Evolutionary conservation across 2,797 vertebrate genomes (phyloP).

Genomic region (Holocentrus rufus): DNA sequence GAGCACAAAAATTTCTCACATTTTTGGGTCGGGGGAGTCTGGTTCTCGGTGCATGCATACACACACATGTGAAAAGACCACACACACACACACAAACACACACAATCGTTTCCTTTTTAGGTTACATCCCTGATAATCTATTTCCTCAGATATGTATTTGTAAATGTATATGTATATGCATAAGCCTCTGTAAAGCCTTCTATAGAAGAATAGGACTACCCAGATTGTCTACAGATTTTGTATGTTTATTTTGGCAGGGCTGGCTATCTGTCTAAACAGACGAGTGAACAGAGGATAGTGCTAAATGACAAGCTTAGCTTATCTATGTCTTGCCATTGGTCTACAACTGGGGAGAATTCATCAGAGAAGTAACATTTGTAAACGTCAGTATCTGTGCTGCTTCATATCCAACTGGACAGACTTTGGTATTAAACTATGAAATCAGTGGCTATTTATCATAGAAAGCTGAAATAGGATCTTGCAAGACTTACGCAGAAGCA

Average conservation of each 20-base stretch:
- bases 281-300: constrained; percentile 1
- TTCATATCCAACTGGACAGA: constrained; percentile 12
- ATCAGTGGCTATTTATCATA: background rate
- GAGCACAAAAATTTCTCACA: constrained; percentile 58
- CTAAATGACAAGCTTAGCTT: constrained; percentile 40
- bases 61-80: constrained; percentile 4
- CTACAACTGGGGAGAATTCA: constrained; percentile 44
- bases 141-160: background rate
- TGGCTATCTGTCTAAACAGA: background rate
- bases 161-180: constrained; percentile 10
- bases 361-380: constrained; percentile 16
- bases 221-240: constrained; percentile 3
- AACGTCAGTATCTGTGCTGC: constrained; percentile 3
- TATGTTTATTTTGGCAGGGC: constrained; percentile 27
- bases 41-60: constrained; percentile 18
- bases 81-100: constrained; percentile 20
- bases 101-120: background rate
- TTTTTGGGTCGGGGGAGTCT: constrained; percentile 47
- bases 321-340: constrained; percentile 36
- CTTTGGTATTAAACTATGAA: background rate
- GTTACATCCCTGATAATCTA: background rate
- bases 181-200: constrained; percentile 26
- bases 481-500: background rate
- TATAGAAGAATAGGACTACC: constrained; percentile 2
- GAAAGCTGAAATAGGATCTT: background rate